Conservation (phyloP, 2,797 vertebrate genomes). For the Sparidentex hasta region DNA sequence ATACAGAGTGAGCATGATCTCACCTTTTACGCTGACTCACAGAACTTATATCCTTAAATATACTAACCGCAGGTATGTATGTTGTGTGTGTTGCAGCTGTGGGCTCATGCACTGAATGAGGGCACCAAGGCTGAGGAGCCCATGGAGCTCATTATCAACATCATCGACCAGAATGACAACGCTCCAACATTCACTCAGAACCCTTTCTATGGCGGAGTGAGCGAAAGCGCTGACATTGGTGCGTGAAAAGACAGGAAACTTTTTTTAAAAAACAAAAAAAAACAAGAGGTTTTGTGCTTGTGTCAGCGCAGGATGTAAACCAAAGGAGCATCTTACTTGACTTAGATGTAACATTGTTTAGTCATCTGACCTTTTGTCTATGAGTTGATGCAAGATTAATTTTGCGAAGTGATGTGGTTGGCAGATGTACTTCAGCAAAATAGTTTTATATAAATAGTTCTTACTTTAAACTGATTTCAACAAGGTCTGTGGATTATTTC, state of each 20-base stretch:
- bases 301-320: no score
- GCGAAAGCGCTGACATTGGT: slow-evolving; percentile 87
- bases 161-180: slow-evolving; percentile 93
- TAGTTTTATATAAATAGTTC: no score
- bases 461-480: no score
- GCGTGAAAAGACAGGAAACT: slow-evolving; percentile 16
- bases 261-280: no score
- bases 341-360: no score
- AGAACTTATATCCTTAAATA: not conserved
- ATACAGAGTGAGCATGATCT: slow-evolving; percentile 83
- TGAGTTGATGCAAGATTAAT: no score
- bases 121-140: slow-evolving; percentile 82
- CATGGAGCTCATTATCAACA: slow-evolving; percentile 87
- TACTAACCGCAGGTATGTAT: not conserved
- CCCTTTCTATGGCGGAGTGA: slow-evolving; percentile 84
- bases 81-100: slow-evolving; percentile 79
- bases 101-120: slow-evolving; percentile 82
- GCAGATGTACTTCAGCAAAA: no score
- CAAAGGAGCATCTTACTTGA: no score
- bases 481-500: no score
- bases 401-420: no score
- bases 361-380: no score
- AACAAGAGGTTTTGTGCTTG: no score
- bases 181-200: slow-evolving; percentile 84
- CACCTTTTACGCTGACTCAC: not conserved